Percentiles rank a stretch among this genome's conserved stretches.
Conservation (phyloP, 35 echinoderm and acorn worm species). For the Nesometra sesokonis region DNA sequence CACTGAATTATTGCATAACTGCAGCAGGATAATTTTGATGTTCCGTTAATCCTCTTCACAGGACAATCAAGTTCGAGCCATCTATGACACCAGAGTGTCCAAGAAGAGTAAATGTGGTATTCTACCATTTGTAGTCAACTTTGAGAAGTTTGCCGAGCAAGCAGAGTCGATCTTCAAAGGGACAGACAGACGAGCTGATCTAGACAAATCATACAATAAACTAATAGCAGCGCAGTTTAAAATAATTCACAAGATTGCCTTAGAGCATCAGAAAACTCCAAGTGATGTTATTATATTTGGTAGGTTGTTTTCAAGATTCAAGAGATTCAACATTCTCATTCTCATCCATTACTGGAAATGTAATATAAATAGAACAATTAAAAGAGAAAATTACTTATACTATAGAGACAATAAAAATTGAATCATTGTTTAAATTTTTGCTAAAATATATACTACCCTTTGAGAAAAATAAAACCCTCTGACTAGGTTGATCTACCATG, state of each 20-base stretch:
- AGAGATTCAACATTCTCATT: too few species aligned
- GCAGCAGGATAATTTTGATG: too few species aligned
- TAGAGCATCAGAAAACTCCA: conserved; percentile 95
- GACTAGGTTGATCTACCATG: too few species aligned
- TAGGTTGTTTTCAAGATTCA: conserved; percentile 20
- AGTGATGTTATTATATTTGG: conserved; percentile 97
- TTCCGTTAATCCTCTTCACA: neutral
- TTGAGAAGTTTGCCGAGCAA: conserved; percentile 95
- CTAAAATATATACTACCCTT: too few species aligned
- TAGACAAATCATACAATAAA: conserved; percentile 89
- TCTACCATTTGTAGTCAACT: conserved; percentile 84
- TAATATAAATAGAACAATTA: too few species aligned
- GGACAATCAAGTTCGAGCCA: conserved; percentile 61
- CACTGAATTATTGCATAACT: too few species aligned
- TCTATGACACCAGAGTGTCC: conserved; percentile 70
- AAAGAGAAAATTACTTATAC: too few species aligned
- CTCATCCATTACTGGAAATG: too few species aligned
- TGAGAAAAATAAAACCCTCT: too few species aligned
- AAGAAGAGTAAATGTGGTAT: conserved; percentile 97
- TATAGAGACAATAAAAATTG: too few species aligned
- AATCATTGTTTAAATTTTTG: too few species aligned
- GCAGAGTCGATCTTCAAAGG: conserved; percentile 91
- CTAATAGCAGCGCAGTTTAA: conserved; percentile 54
- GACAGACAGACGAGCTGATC: conserved; percentile 64
- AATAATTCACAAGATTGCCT: conserved; percentile 55